Evolutionary conservation across 2,113 vertebrate species (phyloP).

Genomic region (Crotophaga sulcirostris): DNA sequence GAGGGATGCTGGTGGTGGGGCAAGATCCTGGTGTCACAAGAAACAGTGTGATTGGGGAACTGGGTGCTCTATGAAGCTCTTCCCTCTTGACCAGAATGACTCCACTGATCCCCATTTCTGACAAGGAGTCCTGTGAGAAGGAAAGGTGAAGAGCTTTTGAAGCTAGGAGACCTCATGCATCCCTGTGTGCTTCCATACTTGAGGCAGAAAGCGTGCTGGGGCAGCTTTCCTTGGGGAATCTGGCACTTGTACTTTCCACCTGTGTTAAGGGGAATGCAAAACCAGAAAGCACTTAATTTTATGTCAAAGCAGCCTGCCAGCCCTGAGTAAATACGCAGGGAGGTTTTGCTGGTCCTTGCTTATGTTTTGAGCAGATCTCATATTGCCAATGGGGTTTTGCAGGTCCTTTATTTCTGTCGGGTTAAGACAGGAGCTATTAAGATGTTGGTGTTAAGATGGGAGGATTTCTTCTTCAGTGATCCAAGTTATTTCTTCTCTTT

Average conservation of each 20-base stretch:
- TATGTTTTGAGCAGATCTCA: background rate
- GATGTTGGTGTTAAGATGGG: background rate
- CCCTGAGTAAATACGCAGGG: accelerated
- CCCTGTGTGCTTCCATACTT: background rate
- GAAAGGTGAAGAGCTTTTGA: background rate
- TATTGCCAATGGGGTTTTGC: background rate
- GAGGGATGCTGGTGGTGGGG: accelerated
- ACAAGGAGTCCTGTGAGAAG: background rate
- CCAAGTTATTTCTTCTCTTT: background rate
- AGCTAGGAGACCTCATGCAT: accelerated
- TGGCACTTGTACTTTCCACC: background rate
- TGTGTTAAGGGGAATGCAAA: background rate
- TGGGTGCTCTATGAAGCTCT: background rate
- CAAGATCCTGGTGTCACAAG: background rate
- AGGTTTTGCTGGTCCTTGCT: background rate
- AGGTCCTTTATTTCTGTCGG: background rate
- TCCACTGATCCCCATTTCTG: accelerated
- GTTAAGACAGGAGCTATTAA: background rate
- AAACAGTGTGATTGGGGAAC: accelerated
- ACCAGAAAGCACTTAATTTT: background rate
- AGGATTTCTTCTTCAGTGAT: background rate
- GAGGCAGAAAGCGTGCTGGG: accelerated
- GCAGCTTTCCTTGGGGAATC: background rate
- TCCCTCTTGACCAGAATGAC: background rate
- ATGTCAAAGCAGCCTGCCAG: background rate